A percentile compares a stretch with the other conserved stretches of the same genome.
phyloP scores from a whole-genome alignment of 2,797 vertebrate species.

The Tadarida brasiliensis region DNA sequence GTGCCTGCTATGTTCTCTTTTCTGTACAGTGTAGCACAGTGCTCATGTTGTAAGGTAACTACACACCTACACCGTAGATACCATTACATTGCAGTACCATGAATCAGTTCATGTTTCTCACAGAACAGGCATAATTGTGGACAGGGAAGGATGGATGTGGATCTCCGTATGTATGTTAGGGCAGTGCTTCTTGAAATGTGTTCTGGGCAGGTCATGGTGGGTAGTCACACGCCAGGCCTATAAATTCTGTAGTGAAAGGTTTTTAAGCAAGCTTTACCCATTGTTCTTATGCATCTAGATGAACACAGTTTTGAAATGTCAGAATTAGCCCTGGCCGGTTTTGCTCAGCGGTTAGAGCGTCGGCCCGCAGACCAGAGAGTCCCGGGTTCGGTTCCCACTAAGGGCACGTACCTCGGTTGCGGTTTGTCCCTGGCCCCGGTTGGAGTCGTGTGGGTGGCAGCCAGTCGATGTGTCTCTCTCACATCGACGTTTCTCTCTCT shows the following conservation, averaged over 20 bases:
- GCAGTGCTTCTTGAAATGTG: background rate
- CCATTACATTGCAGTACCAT: background rate
- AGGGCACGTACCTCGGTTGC: no score
- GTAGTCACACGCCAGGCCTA: background rate
- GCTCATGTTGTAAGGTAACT: conserved; percentile 9
- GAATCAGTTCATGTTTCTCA: background rate
- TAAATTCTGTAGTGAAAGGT: background rate
- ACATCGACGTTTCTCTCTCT: no score
- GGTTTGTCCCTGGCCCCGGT: background rate
- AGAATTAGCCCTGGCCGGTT: background rate
- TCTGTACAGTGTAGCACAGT: background rate
- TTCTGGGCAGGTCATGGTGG: background rate
- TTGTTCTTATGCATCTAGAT: background rate
- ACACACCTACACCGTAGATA: background rate
- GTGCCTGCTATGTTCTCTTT: background rate
- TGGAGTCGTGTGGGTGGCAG: background rate
- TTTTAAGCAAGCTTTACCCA: background rate
- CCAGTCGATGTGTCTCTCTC: no score
- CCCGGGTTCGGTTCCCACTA: no score
- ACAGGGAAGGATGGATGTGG: background rate
- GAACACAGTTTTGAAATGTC: background rate
- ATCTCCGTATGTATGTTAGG: background rate
- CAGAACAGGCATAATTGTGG: background rate
- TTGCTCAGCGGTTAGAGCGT: no score
- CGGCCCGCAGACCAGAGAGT: no score